Conservation (phyloP, 1,140 invertebrate genomes). For the Drusus annulatus region DNA sequence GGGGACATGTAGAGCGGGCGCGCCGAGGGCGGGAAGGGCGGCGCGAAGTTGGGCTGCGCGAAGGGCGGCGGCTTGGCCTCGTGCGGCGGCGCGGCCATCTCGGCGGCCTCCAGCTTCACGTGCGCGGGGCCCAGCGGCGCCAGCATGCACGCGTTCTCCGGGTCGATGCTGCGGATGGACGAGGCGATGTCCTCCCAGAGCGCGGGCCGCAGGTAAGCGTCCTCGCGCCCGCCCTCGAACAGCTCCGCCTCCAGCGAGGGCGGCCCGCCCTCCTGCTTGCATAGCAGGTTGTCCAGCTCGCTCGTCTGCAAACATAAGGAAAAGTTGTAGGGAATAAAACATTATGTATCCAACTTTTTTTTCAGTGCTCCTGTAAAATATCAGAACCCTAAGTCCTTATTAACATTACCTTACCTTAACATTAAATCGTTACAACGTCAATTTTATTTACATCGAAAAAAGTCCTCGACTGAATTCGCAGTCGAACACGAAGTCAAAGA, state of each 20-base stretch:
- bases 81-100: constrained; percentile 69
- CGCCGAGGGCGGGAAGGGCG: constrained; percentile 65
- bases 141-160: constrained; percentile 90
- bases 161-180: constrained; percentile 89
- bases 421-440: too few species aligned
- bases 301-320: constrained; percentile 64
- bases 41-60: constrained; percentile 61
- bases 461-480: too few species aligned
- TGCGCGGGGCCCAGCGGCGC: constrained; percentile 70
- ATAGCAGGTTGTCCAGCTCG: constrained; percentile 70
- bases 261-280: constrained; percentile 61
- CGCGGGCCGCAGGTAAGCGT: constrained; percentile 85
- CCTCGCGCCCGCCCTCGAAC: constrained; percentile 71
- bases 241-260: constrained; percentile 50
- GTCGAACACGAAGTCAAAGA: too few species aligned
- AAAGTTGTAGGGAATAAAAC: background rate
- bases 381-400: too few species aligned
- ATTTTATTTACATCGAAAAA: too few species aligned
- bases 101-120: constrained; percentile 77
- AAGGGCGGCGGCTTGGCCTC: constrained; percentile 53
- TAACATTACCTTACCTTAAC: too few species aligned
- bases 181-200: constrained; percentile 92
- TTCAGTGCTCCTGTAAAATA: too few species aligned
- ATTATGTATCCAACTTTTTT: too few species aligned
- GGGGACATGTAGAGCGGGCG: constrained; percentile 83